These are phyloP conservation scores for Ophraella communa DNA, from an alignment of 2,888 invertebrate species.

Conservation along the genomic window DNA sequence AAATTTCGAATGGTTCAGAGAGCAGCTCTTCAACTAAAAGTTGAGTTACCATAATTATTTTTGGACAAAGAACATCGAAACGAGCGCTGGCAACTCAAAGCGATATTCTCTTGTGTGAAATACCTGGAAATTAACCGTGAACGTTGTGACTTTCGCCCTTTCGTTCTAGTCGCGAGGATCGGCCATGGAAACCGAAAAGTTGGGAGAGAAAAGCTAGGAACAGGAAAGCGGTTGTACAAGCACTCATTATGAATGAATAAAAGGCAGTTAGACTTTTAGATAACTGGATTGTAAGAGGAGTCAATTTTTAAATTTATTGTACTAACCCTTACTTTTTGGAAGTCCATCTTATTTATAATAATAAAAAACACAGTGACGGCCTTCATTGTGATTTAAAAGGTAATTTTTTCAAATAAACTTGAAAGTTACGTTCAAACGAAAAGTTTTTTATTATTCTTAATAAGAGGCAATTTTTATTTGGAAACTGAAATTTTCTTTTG, in stretches of 20 bases:
- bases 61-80: constrained; percentile 28
- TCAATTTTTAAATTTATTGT: too few species aligned
- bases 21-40: constrained; percentile 26
- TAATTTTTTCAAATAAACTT: too few species aligned
- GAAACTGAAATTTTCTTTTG: constrained; percentile 18
- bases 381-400: too few species aligned
- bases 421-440: too few species aligned
- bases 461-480: constrained; percentile 5
- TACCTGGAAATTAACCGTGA: constrained; percentile 58
- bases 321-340: too few species aligned
- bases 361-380: too few species aligned
- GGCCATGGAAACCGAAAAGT: constrained; percentile 35
- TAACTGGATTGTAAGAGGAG: too few species aligned
- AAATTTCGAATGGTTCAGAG: constrained; percentile 21
- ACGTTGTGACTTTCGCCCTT: constrained; percentile 40
- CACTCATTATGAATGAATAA: constrained; percentile 50
- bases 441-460: too few species aligned
- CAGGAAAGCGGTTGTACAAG: constrained; percentile 54
- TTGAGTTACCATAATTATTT: constrained; percentile 24
- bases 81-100: constrained; percentile 28
- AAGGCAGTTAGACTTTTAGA: constrained; percentile 22
- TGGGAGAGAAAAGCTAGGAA: constrained; percentile 44
- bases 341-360: too few species aligned
- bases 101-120: constrained; percentile 51
- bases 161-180: constrained; percentile 26